Evolutionary conservation across 2,113 vertebrate genomes (phyloP).

Genomic region (Notarius quadriscutis): DNA sequence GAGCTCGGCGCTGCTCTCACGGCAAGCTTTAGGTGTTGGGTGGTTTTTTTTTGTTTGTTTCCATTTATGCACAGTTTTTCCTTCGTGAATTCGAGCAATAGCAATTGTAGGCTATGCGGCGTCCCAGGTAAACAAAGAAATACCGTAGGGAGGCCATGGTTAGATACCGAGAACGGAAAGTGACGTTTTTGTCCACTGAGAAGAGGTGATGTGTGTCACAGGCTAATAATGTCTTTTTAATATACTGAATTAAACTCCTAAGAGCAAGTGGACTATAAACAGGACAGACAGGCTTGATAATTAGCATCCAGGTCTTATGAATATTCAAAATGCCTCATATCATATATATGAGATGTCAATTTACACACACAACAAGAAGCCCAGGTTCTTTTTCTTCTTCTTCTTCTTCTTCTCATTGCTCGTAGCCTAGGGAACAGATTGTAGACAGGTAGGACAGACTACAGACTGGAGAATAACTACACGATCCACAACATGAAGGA

Average conservation of each 20-base stretch:
- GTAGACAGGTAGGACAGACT: conserved; percentile 27
- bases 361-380: neutral
- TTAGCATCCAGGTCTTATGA: neutral
- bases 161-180: neutral
- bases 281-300: neutral
- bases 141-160: conserved; percentile 14
- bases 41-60: neutral
- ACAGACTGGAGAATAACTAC: conserved; percentile 51
- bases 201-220: neutral
- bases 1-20: conserved; percentile 63
- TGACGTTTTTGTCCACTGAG: neutral
- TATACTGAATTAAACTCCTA: neutral
- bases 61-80: neutral
- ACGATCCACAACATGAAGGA: neutral
- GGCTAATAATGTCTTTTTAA: neutral
- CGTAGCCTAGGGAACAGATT: neutral
- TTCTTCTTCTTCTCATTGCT: too few species aligned
- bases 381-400: neutral
- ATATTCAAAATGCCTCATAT: neutral
- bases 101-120: neutral
- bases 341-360: neutral
- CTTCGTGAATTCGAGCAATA: neutral
- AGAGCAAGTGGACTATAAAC: neutral
- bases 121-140: conserved; percentile 27
- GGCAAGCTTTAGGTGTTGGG: neutral